phyloP scores from a whole-genome alignment of 2,888 invertebrate species.

The Stegana nigrithorax region DNA sequence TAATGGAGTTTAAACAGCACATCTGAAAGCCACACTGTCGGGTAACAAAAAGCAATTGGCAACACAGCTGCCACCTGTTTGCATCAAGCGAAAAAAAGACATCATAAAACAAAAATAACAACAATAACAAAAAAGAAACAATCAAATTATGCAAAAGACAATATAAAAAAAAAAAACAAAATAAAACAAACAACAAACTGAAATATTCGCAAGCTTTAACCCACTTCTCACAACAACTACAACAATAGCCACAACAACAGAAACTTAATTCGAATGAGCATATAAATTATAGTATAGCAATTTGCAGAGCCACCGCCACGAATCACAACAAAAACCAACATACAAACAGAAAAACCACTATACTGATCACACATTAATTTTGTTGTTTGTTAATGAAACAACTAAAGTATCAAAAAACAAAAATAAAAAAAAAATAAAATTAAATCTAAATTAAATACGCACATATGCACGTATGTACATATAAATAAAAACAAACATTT shows the following conservation, averaged over 20 bases:
- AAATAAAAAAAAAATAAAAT: constrained; percentile 19
- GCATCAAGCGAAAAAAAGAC: constrained; percentile 17
- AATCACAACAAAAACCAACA: constrained; percentile 29
- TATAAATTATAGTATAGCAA: constrained; percentile 18
- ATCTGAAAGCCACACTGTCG: constrained; percentile 37
- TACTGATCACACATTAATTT: constrained; percentile 45
- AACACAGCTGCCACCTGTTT: constrained; percentile 46
- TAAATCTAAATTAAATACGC: too few species aligned
- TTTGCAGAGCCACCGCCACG: constrained; percentile 16
- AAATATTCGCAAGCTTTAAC: constrained; percentile 24
- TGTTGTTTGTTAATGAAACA: constrained; percentile 54
- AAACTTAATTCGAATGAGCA: constrained; percentile 32
- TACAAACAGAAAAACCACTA: constrained; percentile 29
- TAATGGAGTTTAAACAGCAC: too few species aligned
- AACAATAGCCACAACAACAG: constrained; percentile 21
- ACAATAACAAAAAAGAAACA: constrained; percentile 16
- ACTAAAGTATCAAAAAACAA: too few species aligned
- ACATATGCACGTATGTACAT: too few species aligned
- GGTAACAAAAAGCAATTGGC: neutral
- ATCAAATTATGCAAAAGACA: constrained; percentile 52
- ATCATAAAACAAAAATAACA: neutral
- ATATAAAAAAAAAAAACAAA: constrained; percentile 13
- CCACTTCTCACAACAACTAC: constrained; percentile 17
- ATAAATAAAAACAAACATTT: neutral
- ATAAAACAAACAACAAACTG: neutral